Conservation (phyloP, 2,888 invertebrate genomes). For the Lottia gigantea region DNA sequence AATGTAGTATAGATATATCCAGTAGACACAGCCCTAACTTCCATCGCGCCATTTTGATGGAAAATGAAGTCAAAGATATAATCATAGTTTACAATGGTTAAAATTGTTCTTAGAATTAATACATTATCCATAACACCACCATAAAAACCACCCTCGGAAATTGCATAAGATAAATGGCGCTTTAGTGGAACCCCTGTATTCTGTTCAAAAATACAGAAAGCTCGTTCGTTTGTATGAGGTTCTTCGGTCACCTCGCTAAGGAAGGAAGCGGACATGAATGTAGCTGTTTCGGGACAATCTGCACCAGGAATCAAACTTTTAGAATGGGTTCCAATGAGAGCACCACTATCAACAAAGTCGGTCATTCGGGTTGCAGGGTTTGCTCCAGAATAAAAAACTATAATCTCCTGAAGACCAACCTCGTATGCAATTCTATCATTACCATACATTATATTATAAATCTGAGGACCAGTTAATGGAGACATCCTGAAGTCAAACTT, state of each 20-base stretch:
- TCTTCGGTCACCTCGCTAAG: slow-evolving; percentile 27
- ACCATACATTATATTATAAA: slow-evolving; percentile 50
- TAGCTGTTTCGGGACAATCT: slow-evolving; percentile 56
- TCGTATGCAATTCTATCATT: slow-evolving; percentile 58
- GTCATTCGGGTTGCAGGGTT: slow-evolving; percentile 40
- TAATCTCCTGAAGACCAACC: slow-evolving; percentile 56
- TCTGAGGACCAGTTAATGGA: slow-evolving; percentile 47
- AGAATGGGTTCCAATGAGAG: slow-evolving; percentile 41
- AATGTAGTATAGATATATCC: slow-evolving; percentile 55
- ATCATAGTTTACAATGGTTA: slow-evolving; percentile 55
- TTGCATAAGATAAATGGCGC: slow-evolving; percentile 42
- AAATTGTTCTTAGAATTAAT: slow-evolving; percentile 45
- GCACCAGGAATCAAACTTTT: slow-evolving; percentile 49
- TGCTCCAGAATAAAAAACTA: slow-evolving; percentile 50
- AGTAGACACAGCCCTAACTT: slow-evolving; percentile 46
- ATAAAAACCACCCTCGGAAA: slow-evolving; percentile 36
- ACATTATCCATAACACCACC: slow-evolving; percentile 49
- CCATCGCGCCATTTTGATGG: slow-evolving; percentile 54
- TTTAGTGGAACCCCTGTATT: slow-evolving; percentile 53
- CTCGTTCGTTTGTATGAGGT: slow-evolving; percentile 23
- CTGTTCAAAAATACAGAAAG: slow-evolving; percentile 59
- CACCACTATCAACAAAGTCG: slow-evolving; percentile 48
- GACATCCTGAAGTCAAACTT: slow-evolving; percentile 53
- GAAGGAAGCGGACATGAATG: slow-evolving; percentile 37
- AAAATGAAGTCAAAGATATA: slow-evolving; percentile 60